phyloP scores from a whole-genome alignment of 1,140 invertebrate genomes.

The Drosophila grimshawi region DNA sequence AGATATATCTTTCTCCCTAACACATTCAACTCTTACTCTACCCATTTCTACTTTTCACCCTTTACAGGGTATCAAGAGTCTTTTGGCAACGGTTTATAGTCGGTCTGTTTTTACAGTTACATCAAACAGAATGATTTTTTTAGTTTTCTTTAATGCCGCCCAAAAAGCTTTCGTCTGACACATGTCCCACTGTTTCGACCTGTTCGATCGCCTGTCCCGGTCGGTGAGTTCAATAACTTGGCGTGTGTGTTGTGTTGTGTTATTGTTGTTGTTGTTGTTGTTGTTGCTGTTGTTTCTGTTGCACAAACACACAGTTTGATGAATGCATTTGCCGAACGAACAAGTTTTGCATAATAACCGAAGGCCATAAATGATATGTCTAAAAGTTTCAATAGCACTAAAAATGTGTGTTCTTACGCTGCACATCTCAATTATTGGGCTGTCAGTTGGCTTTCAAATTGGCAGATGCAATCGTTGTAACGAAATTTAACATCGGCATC shows the following conservation, averaged over 20 bases:
- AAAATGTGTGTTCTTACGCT: constrained; percentile 43
- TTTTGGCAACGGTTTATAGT: constrained; percentile 4
- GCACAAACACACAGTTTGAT: constrained; percentile 51
- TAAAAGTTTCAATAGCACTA: constrained; percentile 58
- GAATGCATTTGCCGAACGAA: constrained; percentile 65
- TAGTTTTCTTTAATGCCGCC: constrained; percentile 41
- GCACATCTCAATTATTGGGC: constrained; percentile 70
- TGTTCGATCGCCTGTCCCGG: constrained; percentile 28
- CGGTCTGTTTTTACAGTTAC: constrained; percentile 67
- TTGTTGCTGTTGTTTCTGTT: neutral
- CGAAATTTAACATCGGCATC: constrained; percentile 25
- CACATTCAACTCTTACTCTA: neutral
- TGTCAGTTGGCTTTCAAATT: constrained; percentile 56
- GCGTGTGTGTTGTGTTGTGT: neutral
- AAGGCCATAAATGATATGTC: constrained; percentile 69
- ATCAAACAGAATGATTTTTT: constrained; percentile 22
- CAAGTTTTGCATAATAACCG: constrained; percentile 77
- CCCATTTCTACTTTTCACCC: neutral
- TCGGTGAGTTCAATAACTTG: constrained; percentile 25
- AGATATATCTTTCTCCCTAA: neutral
- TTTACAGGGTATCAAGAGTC: constrained; percentile 6
- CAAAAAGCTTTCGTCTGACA: constrained; percentile 68
- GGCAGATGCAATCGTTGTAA: constrained; percentile 58
- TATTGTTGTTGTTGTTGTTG: neutral
- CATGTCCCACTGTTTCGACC: constrained; percentile 50